Percentiles rank a stretch among this genome's conserved stretches.
These are phyloP conservation scores for Epizoanthus fatuus DNA, from an alignment of 92 coral and sea anemone genomes.

Conservation along the genomic window DNA sequence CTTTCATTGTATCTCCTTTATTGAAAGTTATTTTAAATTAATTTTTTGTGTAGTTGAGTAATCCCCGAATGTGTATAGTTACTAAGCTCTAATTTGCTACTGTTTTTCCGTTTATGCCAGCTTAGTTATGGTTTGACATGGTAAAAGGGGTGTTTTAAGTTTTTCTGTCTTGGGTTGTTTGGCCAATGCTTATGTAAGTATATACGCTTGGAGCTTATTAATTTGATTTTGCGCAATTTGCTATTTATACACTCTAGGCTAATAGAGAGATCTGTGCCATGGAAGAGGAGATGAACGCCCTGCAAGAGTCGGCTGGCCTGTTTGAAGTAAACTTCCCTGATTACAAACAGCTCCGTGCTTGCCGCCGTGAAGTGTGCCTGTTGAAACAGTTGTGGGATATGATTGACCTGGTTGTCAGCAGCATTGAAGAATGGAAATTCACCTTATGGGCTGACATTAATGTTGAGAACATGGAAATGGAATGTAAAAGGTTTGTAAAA, in stretches of 20 bases:
- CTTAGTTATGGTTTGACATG: background rate
- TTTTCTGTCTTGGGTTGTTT: background rate
- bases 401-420: constrained; percentile 92
- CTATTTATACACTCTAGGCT: constrained; percentile 55
- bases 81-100: no score
- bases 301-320: constrained; percentile 96
- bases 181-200: background rate
- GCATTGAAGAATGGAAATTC: constrained; percentile 97
- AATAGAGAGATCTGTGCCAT: constrained; percentile 90
- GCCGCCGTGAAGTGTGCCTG: constrained; percentile 94
- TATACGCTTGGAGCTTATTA: background rate
- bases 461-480: constrained; percentile 99
- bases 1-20: no score
- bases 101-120: background rate
- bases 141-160: background rate
- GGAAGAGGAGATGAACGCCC: constrained; percentile 95
- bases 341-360: constrained; percentile 99
- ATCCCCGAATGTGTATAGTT: no score
- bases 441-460: constrained; percentile 97
- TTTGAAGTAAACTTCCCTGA: constrained; percentile 99
- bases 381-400: constrained; percentile 98
- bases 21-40: no score
- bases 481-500: constrained; percentile 97
- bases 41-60: no score
- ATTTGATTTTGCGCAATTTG: background rate